Percentiles rank a stretch among this genome's conserved stretches.
Conservation (phyloP, 2,113 vertebrate species). For the Coturnix japonica region DNA sequence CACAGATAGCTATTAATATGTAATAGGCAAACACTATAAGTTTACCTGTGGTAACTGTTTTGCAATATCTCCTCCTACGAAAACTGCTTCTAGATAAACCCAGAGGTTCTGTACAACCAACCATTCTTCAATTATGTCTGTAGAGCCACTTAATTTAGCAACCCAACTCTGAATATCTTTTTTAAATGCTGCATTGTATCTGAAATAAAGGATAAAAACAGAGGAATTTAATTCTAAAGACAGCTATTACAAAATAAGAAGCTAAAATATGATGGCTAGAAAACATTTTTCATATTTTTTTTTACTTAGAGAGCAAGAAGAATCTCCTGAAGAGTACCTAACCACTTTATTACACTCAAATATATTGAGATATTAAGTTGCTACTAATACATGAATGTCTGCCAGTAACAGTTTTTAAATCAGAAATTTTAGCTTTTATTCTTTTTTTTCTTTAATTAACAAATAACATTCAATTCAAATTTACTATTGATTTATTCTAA, state of each 20-base stretch:
- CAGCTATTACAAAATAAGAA: not conserved
- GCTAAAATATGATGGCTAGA: not conserved
- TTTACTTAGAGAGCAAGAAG: not conserved
- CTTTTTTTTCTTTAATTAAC: not conserved
- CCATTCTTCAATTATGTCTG: conserved; percentile 83
- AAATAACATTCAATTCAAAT: not conserved
- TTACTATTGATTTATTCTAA: not conserved
- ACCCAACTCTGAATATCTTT: conserved; percentile 83
- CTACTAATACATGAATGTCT: not conserved
- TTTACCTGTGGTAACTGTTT: conserved; percentile 84
- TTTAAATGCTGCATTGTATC: conserved; percentile 80
- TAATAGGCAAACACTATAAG: not conserved
- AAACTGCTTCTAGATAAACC: conserved; percentile 85
- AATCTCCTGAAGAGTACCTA: not conserved
- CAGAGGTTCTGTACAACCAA: conserved; percentile 83
- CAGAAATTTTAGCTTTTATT: not conserved
- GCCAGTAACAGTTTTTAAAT: not conserved
- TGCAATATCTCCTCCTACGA: conserved; percentile 83
- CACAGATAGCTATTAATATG: not conserved
- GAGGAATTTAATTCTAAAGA: not conserved
- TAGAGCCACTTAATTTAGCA: conserved; percentile 76
- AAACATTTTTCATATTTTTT: not conserved
- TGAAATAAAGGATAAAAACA: conserved; percentile 30
- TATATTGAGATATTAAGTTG: not conserved
- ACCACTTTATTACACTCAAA: not conserved